Base-by-base conservation (phyloP, 2,113 vertebrate species). In the Etheostoma cragini region DNA sequence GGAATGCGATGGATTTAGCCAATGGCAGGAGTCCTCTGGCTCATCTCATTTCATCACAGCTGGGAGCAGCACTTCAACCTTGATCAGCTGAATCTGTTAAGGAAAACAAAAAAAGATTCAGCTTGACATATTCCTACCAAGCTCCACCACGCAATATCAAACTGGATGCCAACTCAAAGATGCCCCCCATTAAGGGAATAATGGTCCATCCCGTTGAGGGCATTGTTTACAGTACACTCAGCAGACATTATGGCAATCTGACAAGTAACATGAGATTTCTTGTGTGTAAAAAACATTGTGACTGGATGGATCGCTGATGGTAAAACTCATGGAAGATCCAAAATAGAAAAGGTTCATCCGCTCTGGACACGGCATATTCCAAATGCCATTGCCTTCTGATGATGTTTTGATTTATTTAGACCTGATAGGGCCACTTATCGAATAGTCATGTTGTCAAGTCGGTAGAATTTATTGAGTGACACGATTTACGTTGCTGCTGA, bases 41-140 rank as follows among this genome's bases (percentile, higher is more conserved):
- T 87, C 64, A 26, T 26, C 26, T 26, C 49, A 62, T 65, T 61
- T 74, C 47, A 75, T 64, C 57, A 26, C 61, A 68, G 52, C 16
- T 30, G 61, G 75, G 72, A 33, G 19, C 66, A 72, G 45, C 38
- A 30, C 52, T 52, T 42, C 19, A 54, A 68, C 76, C 79, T 76
- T 71, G 71, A 79, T 74, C 57, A 58, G 60, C 69, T 35, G 65
- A 81, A 69, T 82, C 89, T 89, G 65, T 70, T 78, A 85, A 78
- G 45, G 22, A 82, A 78, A 72, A 70, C 16, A 84, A 78, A 85
- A 65, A 68, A 75, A 81, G 7, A 13, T 45, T 69, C 71, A 80
- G 13, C 21, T 65, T 78, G 57, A 83, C 15, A 46, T 47, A 56
- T 49, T 78, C 63, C 24, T 46, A 82, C 22, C 16, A 50, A 53